phyloP scores from a whole-genome alignment of 2,888 invertebrate species.

The Blomia tropicalis region DNA sequence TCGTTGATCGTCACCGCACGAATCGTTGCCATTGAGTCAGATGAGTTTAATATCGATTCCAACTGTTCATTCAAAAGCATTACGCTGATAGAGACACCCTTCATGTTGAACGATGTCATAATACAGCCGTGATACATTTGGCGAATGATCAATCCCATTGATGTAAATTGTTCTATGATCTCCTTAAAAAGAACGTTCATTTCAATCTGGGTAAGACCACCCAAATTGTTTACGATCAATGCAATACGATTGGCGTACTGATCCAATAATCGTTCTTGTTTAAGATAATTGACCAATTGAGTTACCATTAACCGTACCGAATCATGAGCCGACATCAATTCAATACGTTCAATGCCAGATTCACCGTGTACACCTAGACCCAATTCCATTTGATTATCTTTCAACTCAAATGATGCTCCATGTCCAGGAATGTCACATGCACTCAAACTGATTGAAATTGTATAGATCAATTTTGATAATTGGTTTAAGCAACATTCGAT shows the following conservation, averaged over 20 bases:
- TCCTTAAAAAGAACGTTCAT: constrained; percentile 54
- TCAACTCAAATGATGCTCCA: constrained; percentile 47
- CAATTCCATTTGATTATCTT: constrained; percentile 50
- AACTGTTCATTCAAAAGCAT: constrained; percentile 33
- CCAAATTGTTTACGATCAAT: constrained; percentile 60
- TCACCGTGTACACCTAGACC: constrained; percentile 42
- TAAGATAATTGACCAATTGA: constrained; percentile 33
- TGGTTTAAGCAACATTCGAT: constrained; percentile 39
- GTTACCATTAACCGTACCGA: constrained; percentile 37
- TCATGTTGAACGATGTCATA: constrained; percentile 60
- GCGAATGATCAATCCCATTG: constrained; percentile 36
- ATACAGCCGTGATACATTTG: constrained; percentile 46
- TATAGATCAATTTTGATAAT: constrained; percentile 42
- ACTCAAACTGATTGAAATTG: constrained; percentile 51
- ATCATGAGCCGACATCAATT: constrained; percentile 36
- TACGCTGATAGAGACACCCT: constrained; percentile 58
- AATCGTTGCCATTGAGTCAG: neutral
- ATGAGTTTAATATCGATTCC: neutral
- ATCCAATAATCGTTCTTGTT: neutral
- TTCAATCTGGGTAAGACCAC: constrained; percentile 56
- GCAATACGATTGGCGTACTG: constrained; percentile 40
- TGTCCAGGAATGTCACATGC: constrained; percentile 53
- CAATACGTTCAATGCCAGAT: constrained; percentile 42
- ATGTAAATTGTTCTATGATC: constrained; percentile 44
- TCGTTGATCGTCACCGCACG: neutral